Percentiles rank a stretch among this genome's conserved stretches.
Conservation (phyloP, 2,888 invertebrate species). For the Abscondita cerata region DNA sequence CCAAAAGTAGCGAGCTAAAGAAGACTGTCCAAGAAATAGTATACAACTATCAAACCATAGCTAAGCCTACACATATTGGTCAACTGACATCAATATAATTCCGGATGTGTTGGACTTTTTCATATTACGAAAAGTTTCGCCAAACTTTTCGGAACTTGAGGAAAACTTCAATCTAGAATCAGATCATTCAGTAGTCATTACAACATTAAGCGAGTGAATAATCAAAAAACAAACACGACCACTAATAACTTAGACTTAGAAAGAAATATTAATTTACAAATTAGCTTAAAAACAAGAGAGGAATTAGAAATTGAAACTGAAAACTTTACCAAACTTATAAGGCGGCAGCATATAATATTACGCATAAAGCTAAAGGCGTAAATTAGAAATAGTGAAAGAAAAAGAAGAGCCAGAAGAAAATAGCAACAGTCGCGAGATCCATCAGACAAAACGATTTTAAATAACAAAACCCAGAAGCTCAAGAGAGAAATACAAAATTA, state of each 20-base stretch:
- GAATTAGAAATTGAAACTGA: constrained; percentile 2
- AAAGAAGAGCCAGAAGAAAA: constrained; percentile 1
- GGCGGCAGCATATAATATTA: constrained; percentile 1
- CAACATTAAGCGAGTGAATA: not conserved
- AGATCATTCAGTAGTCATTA: constrained; percentile 9
- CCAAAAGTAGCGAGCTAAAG: too few species aligned
- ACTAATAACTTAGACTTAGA: not conserved
- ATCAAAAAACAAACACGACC: not conserved
- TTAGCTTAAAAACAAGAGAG: constrained; percentile 1
- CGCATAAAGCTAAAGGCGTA: not conserved
- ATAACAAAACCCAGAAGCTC: constrained; percentile 9
- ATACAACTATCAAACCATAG: too few species aligned
- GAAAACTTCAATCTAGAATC: too few species aligned
- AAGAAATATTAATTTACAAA: not conserved
- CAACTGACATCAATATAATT: too few species aligned
- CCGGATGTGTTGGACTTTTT: too few species aligned
- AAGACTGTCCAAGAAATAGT: too few species aligned
- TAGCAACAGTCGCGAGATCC: constrained; percentile 8
- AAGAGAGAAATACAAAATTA: constrained; percentile 21
- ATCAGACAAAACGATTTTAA: constrained; percentile 20
- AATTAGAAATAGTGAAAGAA: not conserved
- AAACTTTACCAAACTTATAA: not conserved
- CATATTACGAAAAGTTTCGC: too few species aligned
- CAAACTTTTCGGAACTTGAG: too few species aligned
- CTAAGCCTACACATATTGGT: too few species aligned